Evolutionary conservation across 2,797 vertebrate species (phyloP).

Genomic region (Coluber constrictor): DNA sequence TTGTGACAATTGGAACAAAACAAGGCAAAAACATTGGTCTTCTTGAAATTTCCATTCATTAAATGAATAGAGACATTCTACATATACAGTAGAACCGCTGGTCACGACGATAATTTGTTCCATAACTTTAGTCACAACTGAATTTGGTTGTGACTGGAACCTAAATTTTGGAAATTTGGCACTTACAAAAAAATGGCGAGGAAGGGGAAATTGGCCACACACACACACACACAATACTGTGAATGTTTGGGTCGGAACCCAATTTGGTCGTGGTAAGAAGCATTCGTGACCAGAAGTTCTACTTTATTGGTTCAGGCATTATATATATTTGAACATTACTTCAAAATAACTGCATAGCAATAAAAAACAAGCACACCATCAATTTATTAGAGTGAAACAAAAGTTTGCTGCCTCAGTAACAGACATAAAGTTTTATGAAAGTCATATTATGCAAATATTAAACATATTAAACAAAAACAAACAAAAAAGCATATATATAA

Average conservation of each 20-base stretch:
- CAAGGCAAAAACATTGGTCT: background rate
- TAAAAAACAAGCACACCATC: background rate
- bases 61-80: background rate
- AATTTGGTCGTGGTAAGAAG: too few species aligned
- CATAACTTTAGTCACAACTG: too few species aligned
- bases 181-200: too few species aligned
- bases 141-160: too few species aligned
- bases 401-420: background rate
- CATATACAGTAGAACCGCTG: too few species aligned
- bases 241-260: too few species aligned
- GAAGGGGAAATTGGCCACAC: too few species aligned
- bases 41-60: conserved; percentile 17
- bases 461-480: background rate
- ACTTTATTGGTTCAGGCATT: background rate
- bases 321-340: background rate
- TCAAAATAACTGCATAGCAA: background rate
- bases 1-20: background rate
- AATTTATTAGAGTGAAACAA: background rate
- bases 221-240: too few species aligned
- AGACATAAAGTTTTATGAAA: background rate
- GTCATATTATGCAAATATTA: background rate
- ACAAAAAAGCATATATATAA: background rate
- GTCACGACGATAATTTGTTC: too few species aligned
- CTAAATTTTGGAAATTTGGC: too few species aligned
- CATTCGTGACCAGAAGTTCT: too few species aligned